Base-by-base conservation (phyloP, 1,140 invertebrate species). In the Drosophila ambigua region DNA sequence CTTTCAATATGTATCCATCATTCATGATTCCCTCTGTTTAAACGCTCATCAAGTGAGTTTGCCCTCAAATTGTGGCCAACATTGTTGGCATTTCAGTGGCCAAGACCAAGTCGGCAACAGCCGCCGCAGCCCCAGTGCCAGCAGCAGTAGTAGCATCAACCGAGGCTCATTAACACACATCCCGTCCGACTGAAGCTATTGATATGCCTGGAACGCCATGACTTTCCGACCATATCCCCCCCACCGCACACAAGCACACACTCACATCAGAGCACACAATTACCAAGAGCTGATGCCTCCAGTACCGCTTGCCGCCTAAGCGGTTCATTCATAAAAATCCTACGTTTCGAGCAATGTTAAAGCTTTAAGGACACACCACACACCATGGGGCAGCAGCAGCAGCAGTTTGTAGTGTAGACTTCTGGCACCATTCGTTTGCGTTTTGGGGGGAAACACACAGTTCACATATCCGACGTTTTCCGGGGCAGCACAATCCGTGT, bases 261-360 rank as follows among this genome's bases (percentile, higher is more conserved):
- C 55, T 50, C 48, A 58, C 65, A 59, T 69, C 59, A 45, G 44
- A 45, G 28, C 59, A 67, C 59, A 60, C 51, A 62, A 52, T 50
- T 61, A 48, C 49, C 43, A 52, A 23, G 31, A 51, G 62, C 28
- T 49, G 58, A 39, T 39, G 9, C 35, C 35, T 4, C 9, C 9
- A 11, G 9, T 4, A 13, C 0, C 9, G 35, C 9, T 26, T 43
- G 48, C 59, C 39, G 54, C 23, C 55, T 24, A 49, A 53, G 23
- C 48, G 66, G 49, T 85, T 85, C 81, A 85, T 85, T 85, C 81
- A 85, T 80, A 81, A 85, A 84, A 85, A 77, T 77, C 68, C 24
- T 66, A 71, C 65, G 58, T 55, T 72, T 53, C 28, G 59, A 26
- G 61, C 39, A 44, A 44, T 59, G 66, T 69, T 77, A 66, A 64